Percentiles rank a stretch among this genome's conserved stretches.
phyloP scores from a whole-genome alignment of 2,797 vertebrate genomes.

The Choloepus didactylus region DNA sequence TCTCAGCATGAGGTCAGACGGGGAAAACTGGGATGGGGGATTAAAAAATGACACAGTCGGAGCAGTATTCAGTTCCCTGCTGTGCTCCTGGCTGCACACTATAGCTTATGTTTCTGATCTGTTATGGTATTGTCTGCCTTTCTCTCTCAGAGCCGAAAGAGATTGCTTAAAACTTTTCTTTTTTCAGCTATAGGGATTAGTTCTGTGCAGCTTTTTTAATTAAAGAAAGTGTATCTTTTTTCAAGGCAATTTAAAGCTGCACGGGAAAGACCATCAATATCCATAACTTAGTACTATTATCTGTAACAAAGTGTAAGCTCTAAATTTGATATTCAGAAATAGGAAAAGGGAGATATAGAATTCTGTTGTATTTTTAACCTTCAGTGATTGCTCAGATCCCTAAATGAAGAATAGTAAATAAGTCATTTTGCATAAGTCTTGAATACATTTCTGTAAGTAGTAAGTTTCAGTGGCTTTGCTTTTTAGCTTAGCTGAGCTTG shows the following conservation, averaged over 20 bases:
- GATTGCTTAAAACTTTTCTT: conserved; percentile 92
- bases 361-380: conserved; percentile 82
- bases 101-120: conserved; percentile 97
- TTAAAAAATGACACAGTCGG: conserved; percentile 96
- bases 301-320: conserved; percentile 85
- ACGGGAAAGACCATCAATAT: conserved; percentile 92
- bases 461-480: conserved; percentile 80
- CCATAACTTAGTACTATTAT: conserved; percentile 88
- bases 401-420: conserved; percentile 80
- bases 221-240: conserved; percentile 95
- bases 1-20: conserved; percentile 98
- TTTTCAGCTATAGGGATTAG: conserved; percentile 94
- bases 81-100: conserved; percentile 93
- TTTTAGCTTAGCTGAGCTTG: conserved; percentile 79
- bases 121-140: conserved; percentile 96
- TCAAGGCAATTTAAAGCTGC: conserved; percentile 92
- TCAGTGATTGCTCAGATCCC: conserved; percentile 21
- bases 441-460: conserved; percentile 73
- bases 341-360: conserved; percentile 60
- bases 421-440: conserved; percentile 77
- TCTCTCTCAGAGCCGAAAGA: conserved; percentile 93
- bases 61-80: conserved; percentile 95
- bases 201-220: conserved; percentile 96
- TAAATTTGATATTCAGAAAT: conserved; percentile 80
- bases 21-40: conserved; percentile 96